Evolutionary conservation across 2,113 vertebrate genomes (phyloP), one percentile per base, ranked within the genome.

Genomic region (Phaethon lepturus): DNA sequence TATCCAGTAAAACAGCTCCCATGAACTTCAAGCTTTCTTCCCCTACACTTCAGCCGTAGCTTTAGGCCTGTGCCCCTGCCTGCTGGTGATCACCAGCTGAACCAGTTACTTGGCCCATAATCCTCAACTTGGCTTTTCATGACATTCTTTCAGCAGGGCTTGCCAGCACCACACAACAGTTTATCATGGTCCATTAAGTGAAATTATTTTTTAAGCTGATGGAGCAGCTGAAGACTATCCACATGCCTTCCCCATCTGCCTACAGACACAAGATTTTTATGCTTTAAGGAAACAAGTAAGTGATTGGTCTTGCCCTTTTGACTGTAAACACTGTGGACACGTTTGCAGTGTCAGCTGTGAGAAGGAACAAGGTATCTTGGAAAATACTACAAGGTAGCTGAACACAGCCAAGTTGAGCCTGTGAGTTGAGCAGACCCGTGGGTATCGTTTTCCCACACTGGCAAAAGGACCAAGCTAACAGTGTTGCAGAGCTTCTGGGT

Each of bases 161-260:
- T 88, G 38, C 42, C 38, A 82, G 24, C 45, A 73, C 23, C 28
- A 29, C 24, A 17, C 33, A 62, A 62, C 24, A 55, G 50, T 59
- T 44, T 23, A 40, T 59, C 22, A 11, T 28, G 8, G 33, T 56
- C 47, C 17, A 19, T 68, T 71, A 86, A 59, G 16, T 58, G 31
- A 74, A 74, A 78, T 52, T 67, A n/a, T 23, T 86, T 88, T 62
- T 60, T 86, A 49, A 91, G 42, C 13, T 86, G n/a, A 29, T 35
- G 42, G 20, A 83, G 47, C 58, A 72, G 38, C 58, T 83, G 62
- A 91, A 94, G 38, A 63, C 42, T 18, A 45, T 45, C 12, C 31
- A 22, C 2, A 3, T 28, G 29, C 82, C 35, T 74, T 93, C 13
- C 22, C 8, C 18, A 69, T 13, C 50, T 69, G 26, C 22, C 23